Conservation (phyloP, 2,888 invertebrate species). For the Rhingia campestris region DNA sequence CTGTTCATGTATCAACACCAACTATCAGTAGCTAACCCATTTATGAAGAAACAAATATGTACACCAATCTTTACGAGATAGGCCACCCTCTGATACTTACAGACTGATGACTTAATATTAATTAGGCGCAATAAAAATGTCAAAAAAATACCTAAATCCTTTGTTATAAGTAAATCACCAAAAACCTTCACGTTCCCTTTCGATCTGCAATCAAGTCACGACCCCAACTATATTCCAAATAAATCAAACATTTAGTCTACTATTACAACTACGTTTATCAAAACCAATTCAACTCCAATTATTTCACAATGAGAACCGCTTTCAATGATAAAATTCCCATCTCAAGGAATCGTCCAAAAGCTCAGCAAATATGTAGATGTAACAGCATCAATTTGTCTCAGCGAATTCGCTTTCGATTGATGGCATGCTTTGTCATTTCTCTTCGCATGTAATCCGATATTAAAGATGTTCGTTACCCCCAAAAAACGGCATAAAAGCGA, state of each 20-base stretch:
- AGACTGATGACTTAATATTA: no score
- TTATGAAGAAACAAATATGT: no score
- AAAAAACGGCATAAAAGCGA: background rate
- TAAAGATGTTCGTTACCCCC: constrained; percentile 28
- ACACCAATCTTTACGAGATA: no score
- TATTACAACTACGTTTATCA: background rate
- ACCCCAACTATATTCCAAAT: constrained; percentile 9
- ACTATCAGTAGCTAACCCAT: no score
- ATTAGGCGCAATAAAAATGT: no score
- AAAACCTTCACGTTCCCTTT: no score
- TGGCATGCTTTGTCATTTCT: constrained; percentile 3
- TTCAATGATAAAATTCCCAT: constrained; percentile 35
- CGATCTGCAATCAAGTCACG: background rate
- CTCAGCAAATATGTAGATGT: constrained; percentile 37
- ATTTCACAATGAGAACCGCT: constrained; percentile 8
- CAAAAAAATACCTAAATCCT: no score
- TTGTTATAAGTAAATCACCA: no score
- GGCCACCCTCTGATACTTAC: no score
- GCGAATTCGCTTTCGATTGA: constrained; percentile 19
- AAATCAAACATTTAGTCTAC: background rate
- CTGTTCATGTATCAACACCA: no score
- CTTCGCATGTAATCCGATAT: constrained; percentile 41
- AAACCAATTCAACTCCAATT: constrained; percentile 22
- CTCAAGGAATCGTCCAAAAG: constrained; percentile 11
- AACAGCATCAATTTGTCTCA: constrained; percentile 44